These are phyloP conservation scores for Calephelis perditalis DNA, from an alignment of 2,888 invertebrate genomes.

Conservation along the genomic window DNA sequence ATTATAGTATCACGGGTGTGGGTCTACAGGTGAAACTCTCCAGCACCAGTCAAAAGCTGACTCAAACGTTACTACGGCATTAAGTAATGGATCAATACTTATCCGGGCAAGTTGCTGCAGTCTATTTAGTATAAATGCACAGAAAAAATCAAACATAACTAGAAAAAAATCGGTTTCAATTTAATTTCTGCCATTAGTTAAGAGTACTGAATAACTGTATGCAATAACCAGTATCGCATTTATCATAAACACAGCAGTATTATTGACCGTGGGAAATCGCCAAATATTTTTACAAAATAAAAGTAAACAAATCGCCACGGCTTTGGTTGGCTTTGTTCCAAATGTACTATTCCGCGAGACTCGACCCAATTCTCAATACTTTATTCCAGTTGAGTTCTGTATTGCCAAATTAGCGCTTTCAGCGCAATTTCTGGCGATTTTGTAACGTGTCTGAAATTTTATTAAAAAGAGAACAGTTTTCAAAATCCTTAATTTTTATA, in stretches of 20 bases:
- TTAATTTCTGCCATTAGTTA: neutral
- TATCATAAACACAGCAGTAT: conserved; percentile 34
- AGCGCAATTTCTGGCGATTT: conserved; percentile 11
- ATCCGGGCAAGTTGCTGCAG: too few species aligned
- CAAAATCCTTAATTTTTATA: too few species aligned
- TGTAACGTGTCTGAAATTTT: neutral
- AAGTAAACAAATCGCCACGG: conserved; percentile 48
- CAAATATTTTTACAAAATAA: conserved; percentile 58
- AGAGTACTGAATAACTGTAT: neutral
- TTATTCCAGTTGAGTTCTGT: conserved; percentile 47
- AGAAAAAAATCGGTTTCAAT: neutral
- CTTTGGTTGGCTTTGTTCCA: conserved; percentile 62
- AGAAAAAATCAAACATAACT: too few species aligned
- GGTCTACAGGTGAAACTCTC: too few species aligned
- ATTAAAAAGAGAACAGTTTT: too few species aligned
- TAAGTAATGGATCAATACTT: too few species aligned
- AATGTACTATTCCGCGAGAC: conserved; percentile 47
- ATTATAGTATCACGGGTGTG: too few species aligned
- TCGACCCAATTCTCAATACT: conserved; percentile 67
- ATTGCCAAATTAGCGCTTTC: conserved; percentile 8
- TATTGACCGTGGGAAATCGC: conserved; percentile 40
- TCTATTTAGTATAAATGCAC: too few species aligned
- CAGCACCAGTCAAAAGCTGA: too few species aligned
- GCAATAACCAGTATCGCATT: conserved; percentile 27
- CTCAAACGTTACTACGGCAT: too few species aligned